Evolutionary conservation across 2,113 vertebrate genomes (phyloP), one percentile per base, ranked within the genome.

Genomic region (Parotia lawesii): DNA sequence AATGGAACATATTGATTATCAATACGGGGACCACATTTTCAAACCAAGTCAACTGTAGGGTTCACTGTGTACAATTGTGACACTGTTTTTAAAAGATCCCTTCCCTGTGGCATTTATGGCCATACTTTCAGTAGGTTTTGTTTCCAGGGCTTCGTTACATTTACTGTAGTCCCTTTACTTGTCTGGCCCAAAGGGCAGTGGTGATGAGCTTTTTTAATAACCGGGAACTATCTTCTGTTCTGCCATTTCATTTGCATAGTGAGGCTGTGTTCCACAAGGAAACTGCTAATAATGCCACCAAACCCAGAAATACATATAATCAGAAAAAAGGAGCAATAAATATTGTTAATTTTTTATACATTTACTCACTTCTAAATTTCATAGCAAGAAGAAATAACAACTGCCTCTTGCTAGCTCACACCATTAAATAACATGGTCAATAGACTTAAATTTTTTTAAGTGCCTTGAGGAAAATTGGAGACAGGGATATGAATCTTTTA

Each of bases 1-100:
- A 94, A 74, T 61, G 69, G 57, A 77, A 94, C 57, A 19, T 85
- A 89, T 84, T 64, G 82, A 97, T 96, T 95, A 75, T 80, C 85
- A 33, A 77, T 91, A 92, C 35, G 51, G 69, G 51, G 60, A 74
- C 62, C 22, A 61, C 33, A 15, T 77, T 86, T 89, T 94, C 83
- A 88, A 93, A 77, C 77, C 61, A 84, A 73, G 75, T 53, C 79
- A 67, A 5, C 48, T 80, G 5, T 53, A 83, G 53, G 48, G 57
- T 65, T 93, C 20, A 51, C 54, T 54, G n/a, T 74, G 51, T 56
- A 60, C 56, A 57, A 9, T 73, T 74, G 58, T 73, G 54, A 38
- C 28, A 24, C 45, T 25, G 42, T 67, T 95, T 86, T 92, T 53
- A 54, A 92, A 82, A 79, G 54, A 62, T 51, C 11, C 29, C 42